These are phyloP conservation scores for Cartodere bifasciata DNA, from an alignment of 2,888 invertebrate species.

Conservation along the genomic window DNA sequence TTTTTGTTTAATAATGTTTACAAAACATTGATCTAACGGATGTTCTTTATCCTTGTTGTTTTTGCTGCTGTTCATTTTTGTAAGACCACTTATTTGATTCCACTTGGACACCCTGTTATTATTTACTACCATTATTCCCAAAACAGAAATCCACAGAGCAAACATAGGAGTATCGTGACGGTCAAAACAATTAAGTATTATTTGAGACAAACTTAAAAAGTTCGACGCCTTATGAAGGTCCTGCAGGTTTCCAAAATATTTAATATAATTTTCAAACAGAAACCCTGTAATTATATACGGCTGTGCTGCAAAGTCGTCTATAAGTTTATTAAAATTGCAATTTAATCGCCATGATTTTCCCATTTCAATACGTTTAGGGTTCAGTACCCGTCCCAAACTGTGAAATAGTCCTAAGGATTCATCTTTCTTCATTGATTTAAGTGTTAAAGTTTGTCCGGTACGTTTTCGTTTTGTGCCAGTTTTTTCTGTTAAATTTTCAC, in stretches of 20 bases:
- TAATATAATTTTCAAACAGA: slow-evolving; percentile 50
- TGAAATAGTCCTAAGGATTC: slow-evolving; percentile 62
- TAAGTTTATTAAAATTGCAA: slow-evolving; percentile 51
- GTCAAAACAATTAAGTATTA: slow-evolving; percentile 51
- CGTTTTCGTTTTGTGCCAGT: slow-evolving; percentile 29
- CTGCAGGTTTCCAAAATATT: slow-evolving; percentile 55
- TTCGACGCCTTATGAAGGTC: slow-evolving; percentile 48
- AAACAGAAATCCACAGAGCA: slow-evolving; percentile 50
- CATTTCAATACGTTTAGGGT: slow-evolving; percentile 51
- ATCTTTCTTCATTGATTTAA: slow-evolving; percentile 46
- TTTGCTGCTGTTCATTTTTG: no score
- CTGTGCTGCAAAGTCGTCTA: slow-evolving; percentile 53
- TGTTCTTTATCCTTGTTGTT: no score
- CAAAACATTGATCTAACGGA: no score
- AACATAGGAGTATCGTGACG: slow-evolving; percentile 32
- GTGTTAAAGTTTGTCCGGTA: slow-evolving; percentile 29
- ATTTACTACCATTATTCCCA: slow-evolving; percentile 62
- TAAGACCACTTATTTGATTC: slow-evolving; percentile 54
- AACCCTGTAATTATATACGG: slow-evolving; percentile 55
- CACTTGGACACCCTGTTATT: slow-evolving; percentile 54
- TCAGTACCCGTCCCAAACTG: slow-evolving; percentile 61
- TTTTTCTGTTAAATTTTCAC: slow-evolving; percentile 22
- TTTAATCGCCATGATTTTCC: slow-evolving; percentile 37
- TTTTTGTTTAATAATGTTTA: no score
- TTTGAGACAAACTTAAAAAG: slow-evolving; percentile 58